These are phyloP conservation scores for Cheiracanthium punctorium DNA, from an alignment of 2,888 invertebrate species.

Conservation along the genomic window DNA sequence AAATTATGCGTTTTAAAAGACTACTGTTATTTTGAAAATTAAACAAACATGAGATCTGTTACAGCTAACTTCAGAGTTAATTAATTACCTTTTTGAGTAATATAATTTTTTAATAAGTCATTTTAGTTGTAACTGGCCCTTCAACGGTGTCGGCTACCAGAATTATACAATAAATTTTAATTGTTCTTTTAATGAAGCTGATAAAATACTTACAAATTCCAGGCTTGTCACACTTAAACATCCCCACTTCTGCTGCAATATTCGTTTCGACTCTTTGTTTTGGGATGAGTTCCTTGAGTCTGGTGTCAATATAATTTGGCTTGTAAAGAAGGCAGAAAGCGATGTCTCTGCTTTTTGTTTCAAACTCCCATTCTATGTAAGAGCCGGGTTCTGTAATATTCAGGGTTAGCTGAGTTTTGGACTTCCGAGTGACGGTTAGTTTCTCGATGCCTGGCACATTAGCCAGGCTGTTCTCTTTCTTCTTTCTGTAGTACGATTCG, in stretches of 20 bases:
- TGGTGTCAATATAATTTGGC: background rate
- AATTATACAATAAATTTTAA: too few relatives aligned
- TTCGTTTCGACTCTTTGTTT: conserved; percentile 19
- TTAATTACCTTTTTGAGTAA: too few relatives aligned
- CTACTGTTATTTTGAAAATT: too few relatives aligned
- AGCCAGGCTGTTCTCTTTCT: background rate
- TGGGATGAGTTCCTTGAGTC: background rate
- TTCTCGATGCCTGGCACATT: conserved; percentile 6
- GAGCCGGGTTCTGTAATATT: conserved; percentile 22
- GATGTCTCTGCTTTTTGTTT: conserved; percentile 27
- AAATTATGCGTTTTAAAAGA: too few relatives aligned
- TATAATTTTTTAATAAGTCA: too few relatives aligned
- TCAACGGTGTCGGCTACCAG: too few relatives aligned
- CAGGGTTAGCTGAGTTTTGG: conserved; percentile 18
- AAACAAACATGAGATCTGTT: too few relatives aligned
- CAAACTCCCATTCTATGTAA: conserved; percentile 31
- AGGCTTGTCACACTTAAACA: conserved; percentile 6
- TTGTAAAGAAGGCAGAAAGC: conserved; percentile 20
- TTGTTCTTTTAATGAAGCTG: too few relatives aligned
- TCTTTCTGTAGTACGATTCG: background rate
- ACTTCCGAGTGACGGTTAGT: conserved; percentile 12
- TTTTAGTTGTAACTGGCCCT: too few relatives aligned
- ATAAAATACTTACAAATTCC: conserved; percentile 34
- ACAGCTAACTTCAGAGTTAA: too few relatives aligned
- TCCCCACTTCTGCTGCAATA: background rate